Base-by-base conservation (phyloP, 1,140 invertebrate genomes). In the Elysia chlorotica region DNA sequence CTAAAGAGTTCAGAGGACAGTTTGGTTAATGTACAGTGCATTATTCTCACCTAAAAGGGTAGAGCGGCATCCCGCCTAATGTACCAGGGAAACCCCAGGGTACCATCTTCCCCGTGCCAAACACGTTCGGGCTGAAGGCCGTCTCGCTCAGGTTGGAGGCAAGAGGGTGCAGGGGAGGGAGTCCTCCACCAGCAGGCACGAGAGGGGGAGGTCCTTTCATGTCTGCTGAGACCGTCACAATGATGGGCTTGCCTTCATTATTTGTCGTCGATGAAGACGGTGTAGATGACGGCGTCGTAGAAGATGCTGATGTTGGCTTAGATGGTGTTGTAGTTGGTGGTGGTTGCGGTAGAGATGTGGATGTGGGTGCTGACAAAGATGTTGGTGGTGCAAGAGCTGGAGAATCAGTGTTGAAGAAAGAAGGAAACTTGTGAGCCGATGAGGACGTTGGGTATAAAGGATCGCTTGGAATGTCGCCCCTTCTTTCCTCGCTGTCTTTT, bases 21-120 rank as follows among this genome's bases (percentile, higher is more conserved):
- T n/a, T n/a, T n/a, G n/a, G n/a, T n/a, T n/a, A n/a, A n/a, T n/a
- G n/a, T n/a, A n/a, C n/a, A n/a, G n/a, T n/a, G n/a, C n/a, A n/a
- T n/a, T n/a, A n/a, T n/a, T n/a, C n/a, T 54, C 35, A 67, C 65
- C 23, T 59, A 35, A 71, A 71, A 36, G 57, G 57, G 38, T 71
- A 71, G 31, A 71, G 25, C 1, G 69, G 57, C 56, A 71, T 37
- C 37, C 33, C 48, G 53, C 37, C 41, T 2, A 85, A 76, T 57
- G 75, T 76, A 48, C 78, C 78, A 65, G 78, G 79, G 37, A 84
- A 72, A 78, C 82, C 82, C 36, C 70, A 75, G 25, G 48, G n/a
- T n/a, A n/a, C 37, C 53, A 78, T 30, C 57, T 75, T 75, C 59
- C 36, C 35, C 35, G 31, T 71, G 33, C 53, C 67, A 38, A 71